phyloP scores from a whole-genome alignment of 2,113 vertebrate genomes.

The Odobenus rosmarus region DNA sequence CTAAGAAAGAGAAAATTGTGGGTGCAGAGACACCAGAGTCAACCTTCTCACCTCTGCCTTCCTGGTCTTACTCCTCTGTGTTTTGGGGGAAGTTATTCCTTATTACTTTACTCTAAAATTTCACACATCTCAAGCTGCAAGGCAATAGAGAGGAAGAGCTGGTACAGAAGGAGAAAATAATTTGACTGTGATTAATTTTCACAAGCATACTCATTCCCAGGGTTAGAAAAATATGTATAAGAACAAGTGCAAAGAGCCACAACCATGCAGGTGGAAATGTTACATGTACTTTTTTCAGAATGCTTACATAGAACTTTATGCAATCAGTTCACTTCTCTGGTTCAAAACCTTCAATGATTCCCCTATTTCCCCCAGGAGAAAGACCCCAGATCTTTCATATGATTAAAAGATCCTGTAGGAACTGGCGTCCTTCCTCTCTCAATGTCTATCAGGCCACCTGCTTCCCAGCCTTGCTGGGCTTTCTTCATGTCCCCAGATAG shows the following conservation, averaged over 20 bases:
- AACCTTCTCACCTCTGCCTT: not conserved
- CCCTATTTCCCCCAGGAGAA: not conserved
- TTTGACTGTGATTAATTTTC: constrained; percentile 20
- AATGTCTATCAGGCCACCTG: not conserved
- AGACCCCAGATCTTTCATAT: not conserved
- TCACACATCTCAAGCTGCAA: constrained; percentile 5
- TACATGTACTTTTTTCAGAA: not conserved
- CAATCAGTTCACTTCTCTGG: not conserved
- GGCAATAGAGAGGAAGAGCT: not conserved
- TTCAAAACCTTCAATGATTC: not conserved
- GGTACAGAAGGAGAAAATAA: not conserved
- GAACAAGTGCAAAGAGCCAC: not conserved
- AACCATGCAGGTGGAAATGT: not conserved
- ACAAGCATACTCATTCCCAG: not conserved
- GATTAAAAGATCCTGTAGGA: not conserved
- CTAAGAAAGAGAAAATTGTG: not conserved
- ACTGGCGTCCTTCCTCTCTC: not conserved
- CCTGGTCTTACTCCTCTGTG: not conserved
- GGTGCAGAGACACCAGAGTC: not conserved
- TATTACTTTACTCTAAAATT: constrained; percentile 1
- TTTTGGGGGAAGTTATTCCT: not conserved
- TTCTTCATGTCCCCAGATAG: not conserved
- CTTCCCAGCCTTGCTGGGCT: not conserved
- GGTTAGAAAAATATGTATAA: not conserved
- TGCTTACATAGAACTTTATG: not conserved